A percentile compares a stretch with the other conserved stretches of the same genome.
phyloP scores from a whole-genome alignment of 2,797 vertebrate genomes.

The Threskiornis aethiopicus region DNA sequence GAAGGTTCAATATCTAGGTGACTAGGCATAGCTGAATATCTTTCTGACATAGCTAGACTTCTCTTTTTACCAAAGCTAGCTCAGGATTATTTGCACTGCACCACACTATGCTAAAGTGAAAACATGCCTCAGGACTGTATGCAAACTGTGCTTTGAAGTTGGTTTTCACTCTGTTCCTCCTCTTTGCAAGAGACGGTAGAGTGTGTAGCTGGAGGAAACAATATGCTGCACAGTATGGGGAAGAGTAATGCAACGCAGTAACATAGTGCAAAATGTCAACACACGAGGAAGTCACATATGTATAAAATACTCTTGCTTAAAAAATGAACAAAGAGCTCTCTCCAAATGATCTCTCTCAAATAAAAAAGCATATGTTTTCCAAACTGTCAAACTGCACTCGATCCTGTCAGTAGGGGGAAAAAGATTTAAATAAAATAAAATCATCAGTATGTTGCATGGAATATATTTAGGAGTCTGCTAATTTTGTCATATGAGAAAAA shows the following conservation, averaged over 20 bases:
- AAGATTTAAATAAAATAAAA: neutral
- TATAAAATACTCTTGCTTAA: neutral
- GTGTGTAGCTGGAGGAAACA: neutral
- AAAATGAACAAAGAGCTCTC: neutral
- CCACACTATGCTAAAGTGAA: neutral
- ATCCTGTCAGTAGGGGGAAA: fast-evolving
- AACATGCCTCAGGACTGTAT: neutral
- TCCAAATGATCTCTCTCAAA: neutral
- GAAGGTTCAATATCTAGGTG: neutral
- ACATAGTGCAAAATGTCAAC: neutral
- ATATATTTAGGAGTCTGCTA: neutral
- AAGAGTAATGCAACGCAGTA: neutral
- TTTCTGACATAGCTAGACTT: neutral
- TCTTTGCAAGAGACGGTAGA: neutral
- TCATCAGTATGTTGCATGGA: neutral
- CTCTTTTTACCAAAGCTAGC: neutral
- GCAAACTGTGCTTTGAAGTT: neutral
- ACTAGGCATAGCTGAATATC: neutral
- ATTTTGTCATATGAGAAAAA: neutral
- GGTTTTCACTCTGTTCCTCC: neutral
- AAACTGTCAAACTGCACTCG: neutral
- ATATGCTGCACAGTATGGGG: neutral
- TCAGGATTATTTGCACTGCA: neutral
- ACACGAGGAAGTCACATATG: neutral
- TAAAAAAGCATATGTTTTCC: neutral